Evolutionary conservation across 2,888 invertebrate species (phyloP), one percentile per base, ranked within the genome.

Genomic region (Drosophila diplacantha): DNA sequence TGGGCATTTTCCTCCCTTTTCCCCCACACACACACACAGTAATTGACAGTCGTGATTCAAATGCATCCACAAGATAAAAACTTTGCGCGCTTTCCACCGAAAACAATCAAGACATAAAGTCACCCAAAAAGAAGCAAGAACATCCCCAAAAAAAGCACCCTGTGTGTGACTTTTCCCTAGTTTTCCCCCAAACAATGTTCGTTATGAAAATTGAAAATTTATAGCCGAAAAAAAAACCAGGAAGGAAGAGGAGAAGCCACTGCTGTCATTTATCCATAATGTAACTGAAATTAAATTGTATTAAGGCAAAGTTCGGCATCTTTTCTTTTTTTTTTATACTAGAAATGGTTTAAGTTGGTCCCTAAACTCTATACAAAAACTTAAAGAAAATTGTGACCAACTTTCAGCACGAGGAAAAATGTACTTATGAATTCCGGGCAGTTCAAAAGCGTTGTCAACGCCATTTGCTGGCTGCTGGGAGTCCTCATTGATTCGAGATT

Each of bases 11-110:
- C 41, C 47, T 47, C 65, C 26, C 38, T 12, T 31, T n/a, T 18
- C 31, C n/a, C 29, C 22, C 16, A 34, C 26, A 53, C 67, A 75
- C 43, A 44, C 44, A 4, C 26, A 26, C 8, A 77, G 81, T 79
- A 83, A 79, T 79, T 81, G 83, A 81, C 83, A 78, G 73, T 79
- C 74, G 80, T 79, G 83, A 70, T 83, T 74, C 83, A 64, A 72
- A 71, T 71, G 71, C 68, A 67, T 62, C 35, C 38, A 37, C 16
- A 37, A 69, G 65, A 77, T 79, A 80, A 68, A 67, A 81, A 73
- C 73, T 77, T 80, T 69, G 39, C 24, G 62, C 68, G 56, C 68
- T 66, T 72, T 74, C 56, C 63, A 56, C 34, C 61, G 71, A 82
- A 75, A 74, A 79, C 82, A 82, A 80, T 77, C 73, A 82, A 73